These are phyloP conservation scores for Limonius californicus DNA, from an alignment of 1,140 invertebrate genomes.

Conservation along the genomic window DNA sequence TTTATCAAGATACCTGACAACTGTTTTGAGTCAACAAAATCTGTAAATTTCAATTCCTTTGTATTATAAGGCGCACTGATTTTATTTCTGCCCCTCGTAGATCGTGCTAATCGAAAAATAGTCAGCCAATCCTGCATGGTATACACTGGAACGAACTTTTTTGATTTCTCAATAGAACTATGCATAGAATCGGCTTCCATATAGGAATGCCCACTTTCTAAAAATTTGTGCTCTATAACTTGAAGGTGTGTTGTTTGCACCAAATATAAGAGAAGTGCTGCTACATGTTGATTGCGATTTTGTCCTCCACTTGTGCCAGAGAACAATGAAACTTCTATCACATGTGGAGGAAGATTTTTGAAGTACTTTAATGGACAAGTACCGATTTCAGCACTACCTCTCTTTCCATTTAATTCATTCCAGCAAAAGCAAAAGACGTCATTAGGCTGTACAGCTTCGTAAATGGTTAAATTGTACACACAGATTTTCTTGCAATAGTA, in stretches of 20 bases:
- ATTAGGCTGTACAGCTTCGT: slow-evolving; percentile 23
- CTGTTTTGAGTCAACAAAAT: slow-evolving; percentile 12
- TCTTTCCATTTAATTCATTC: slow-evolving; percentile 30
- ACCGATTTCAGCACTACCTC: slow-evolving; percentile 29
- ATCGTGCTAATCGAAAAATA: slow-evolving; percentile 24
- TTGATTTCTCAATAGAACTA: slow-evolving; percentile 30
- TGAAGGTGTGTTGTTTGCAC: slow-evolving; percentile 19
- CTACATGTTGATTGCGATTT: slow-evolving; percentile 23
- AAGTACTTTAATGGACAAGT: slow-evolving; percentile 20
- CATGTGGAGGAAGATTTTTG: background rate
- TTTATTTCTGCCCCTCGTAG: background rate
- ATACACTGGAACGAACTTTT: too few species aligned
- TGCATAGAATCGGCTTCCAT: slow-evolving; percentile 44
- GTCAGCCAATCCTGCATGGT: background rate
- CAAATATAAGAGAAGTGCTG: slow-evolving; percentile 18
- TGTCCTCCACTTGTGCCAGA: slow-evolving; percentile 20
- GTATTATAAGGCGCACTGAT: background rate
- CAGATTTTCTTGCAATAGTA: slow-evolving; percentile 28
- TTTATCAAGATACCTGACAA: too few species aligned
- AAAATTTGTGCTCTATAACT: slow-evolving; percentile 39
- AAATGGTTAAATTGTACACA: slow-evolving; percentile 31
- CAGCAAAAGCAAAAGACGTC: slow-evolving; percentile 25
- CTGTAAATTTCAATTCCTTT: background rate
- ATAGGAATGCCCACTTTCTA: slow-evolving; percentile 42
- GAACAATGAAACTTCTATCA: background rate